A percentile compares a stretch with the other conserved stretches of the same genome.
Conservation (phyloP, 2,797 vertebrate genomes). For the Avahi laniger region DNA sequence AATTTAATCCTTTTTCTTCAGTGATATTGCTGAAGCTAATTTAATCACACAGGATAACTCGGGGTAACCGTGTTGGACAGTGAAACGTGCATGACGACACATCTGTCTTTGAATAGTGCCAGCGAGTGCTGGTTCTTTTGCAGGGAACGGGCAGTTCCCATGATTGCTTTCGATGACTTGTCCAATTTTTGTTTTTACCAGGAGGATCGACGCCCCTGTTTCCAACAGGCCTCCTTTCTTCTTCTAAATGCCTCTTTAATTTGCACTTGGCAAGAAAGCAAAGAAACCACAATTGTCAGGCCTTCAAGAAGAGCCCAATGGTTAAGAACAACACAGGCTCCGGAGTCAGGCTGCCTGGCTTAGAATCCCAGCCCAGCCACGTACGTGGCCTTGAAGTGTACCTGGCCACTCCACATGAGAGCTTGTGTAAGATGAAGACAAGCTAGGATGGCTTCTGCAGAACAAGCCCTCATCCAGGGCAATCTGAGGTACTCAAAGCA, state of each 20-base stretch:
- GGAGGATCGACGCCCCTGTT: too few species aligned
- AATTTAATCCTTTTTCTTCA: neutral
- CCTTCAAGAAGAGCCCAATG: neutral
- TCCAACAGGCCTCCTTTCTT: neutral
- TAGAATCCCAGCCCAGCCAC: neutral
- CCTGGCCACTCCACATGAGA: neutral
- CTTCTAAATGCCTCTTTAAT: neutral
- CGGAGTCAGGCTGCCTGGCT: neutral
- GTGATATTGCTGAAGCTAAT: neutral
- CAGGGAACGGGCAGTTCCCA: accelerated
- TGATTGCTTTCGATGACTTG: neutral
- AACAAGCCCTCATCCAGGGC: accelerated
- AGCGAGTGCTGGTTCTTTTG: neutral
- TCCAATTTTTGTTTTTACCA: accelerated
- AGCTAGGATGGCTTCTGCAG: neutral
- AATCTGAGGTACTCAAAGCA: neutral
- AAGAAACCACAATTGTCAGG: neutral
- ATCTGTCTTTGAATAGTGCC: neutral
- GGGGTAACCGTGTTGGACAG: neutral
- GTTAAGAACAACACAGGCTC: neutral
- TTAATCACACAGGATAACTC: neutral
- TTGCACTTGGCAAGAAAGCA: neutral
- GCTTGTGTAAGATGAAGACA: accelerated
- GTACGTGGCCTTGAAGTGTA: accelerated
- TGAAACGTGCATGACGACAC: neutral